Conservation (phyloP, 1,140 invertebrate species). For the Proales similis region DNA sequence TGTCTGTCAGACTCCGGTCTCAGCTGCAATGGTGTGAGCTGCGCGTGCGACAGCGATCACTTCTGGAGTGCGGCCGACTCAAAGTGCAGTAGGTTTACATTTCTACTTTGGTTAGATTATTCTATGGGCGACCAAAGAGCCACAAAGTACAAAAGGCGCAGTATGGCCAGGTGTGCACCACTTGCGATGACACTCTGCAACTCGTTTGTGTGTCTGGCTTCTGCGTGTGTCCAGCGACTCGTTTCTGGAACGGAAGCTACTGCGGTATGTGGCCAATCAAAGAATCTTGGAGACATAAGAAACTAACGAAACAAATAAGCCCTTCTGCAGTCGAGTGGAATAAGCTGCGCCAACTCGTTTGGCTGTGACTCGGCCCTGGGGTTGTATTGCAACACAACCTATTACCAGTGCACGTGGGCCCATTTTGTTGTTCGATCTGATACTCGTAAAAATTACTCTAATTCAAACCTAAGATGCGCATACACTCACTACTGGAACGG, state of each 20-base stretch:
- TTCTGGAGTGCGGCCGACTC: no score
- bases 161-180: no score
- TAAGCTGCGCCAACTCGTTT: constrained; percentile 32
- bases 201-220: neutral
- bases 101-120: no score
- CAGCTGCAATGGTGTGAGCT: neutral
- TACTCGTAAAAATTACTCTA: neutral
- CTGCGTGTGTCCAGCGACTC: neutral
- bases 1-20: neutral
- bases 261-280: constrained; percentile 1
- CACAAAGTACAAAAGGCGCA: no score
- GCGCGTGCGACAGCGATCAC: neutral
- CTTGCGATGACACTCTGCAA: neutral
- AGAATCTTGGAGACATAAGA: neutral
- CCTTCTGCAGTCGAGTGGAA: neutral
- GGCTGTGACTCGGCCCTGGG: constrained; percentile 2
- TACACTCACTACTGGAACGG: constrained; percentile 25
- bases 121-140: no score
- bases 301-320: neutral
- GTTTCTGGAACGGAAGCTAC: constrained; percentile 21
- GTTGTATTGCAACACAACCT: constrained; percentile 1
- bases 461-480: neutral
- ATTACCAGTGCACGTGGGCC: constrained; percentile 10
- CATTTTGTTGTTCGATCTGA: neutral
- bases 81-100: no score